Percentiles rank a stretch among this genome's conserved stretches.
Evolutionary conservation across 2,797 vertebrate species (phyloP).

Genomic region (Typhlichthys eigenmanni): DNA sequence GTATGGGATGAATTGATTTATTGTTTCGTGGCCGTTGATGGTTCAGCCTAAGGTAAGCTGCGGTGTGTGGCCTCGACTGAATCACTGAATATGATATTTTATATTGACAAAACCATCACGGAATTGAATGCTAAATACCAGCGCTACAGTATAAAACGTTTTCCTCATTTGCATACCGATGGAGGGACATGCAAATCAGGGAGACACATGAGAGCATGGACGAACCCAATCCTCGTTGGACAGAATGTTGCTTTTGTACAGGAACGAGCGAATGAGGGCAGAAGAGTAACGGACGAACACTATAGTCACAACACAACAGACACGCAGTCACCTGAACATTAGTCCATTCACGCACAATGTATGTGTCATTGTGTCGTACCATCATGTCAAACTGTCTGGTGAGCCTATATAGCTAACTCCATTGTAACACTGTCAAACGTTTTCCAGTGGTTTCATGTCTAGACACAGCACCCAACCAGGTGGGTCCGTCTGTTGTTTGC

Average conservation of each 20-base stretch:
- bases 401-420: background rate
- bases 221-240: background rate
- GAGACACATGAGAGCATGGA: background rate
- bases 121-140: background rate
- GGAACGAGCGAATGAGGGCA: background rate
- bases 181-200: background rate
- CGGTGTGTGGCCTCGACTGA: background rate
- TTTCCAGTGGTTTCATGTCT: background rate
- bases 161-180: background rate
- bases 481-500: background rate
- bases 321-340: background rate
- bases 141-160: background rate
- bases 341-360: no score
- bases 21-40: slow-evolving; percentile 2
- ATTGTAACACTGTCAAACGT: background rate
- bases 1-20: background rate
- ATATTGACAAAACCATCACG: background rate
- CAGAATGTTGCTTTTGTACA: background rate
- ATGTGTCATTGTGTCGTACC: background rate
- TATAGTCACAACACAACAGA: background rate
- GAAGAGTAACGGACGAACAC: background rate
- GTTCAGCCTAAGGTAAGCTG: background rate
- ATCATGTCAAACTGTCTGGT: slow-evolving; percentile 7
- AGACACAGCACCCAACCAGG: background rate
- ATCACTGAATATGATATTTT: background rate